Evolutionary conservation across 2,888 invertebrate species (phyloP), one percentile per base, ranked within the genome.

Genomic region (Druceiella hillmani): DNA sequence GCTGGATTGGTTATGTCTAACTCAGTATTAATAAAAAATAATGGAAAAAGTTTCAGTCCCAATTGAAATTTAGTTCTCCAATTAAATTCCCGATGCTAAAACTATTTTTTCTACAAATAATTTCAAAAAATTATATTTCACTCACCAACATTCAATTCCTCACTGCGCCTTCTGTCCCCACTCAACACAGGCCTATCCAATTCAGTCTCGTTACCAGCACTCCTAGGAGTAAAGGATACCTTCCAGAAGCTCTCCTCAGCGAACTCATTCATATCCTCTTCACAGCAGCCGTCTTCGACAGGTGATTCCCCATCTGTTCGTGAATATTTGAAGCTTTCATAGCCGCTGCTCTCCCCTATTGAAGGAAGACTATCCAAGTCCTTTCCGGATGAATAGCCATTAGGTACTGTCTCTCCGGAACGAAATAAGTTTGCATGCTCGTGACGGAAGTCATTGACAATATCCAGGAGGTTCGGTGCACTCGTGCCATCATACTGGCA

Each of bases 271-370:
- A 37, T 36, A 10, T 40, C 45, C n/a, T n/a, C n/a, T n/a, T n/a
- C n/a, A n/a, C n/a, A n/a, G n/a, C n/a, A n/a, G 2, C 63, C 66
- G 26, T 67, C 67, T 41, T 59, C 53, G 7, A 60, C 58, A 1
- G 69, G 65, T 2, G 64, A 61, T 17, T 68, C 72, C 1, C 76
- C 75, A 13, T 79, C 79, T 2, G 75, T 69, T 2, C 64, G 66
- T 40, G 71, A 68, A 56, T 75, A 73, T 53, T 71, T 76, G 44
- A 84, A 78, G 52, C 84, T 85, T 52, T 86, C 84, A 52, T 86
- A 86, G 4, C 84, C 88, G 54, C 83, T 82, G 53, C 87, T 87
- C 49, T 87, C 85, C 1, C 83, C 84, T 16, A 81, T 67, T 9
- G 83, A 84, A 49, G 79, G 75, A 43, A 85, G 67, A 51, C 85